Evolutionary conservation across 1,140 invertebrate genomes (phyloP).

Genomic region (Trichonephila clavipes): DNA sequence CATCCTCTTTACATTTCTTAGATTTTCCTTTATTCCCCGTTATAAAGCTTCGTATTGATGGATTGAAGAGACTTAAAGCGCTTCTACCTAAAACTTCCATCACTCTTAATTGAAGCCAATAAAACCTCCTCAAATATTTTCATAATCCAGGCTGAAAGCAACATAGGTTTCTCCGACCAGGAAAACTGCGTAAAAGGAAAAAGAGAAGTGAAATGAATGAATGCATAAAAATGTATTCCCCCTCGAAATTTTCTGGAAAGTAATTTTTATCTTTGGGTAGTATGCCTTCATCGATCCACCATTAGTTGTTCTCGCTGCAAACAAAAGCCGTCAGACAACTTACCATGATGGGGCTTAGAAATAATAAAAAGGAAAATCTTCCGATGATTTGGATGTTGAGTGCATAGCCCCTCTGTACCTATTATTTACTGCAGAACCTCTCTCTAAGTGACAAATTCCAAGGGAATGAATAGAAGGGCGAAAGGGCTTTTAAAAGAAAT

Average conservation of each 20-base stretch:
- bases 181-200: not conserved
- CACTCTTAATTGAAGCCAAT: constrained; percentile 60
- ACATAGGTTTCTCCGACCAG: not conserved
- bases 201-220: not conserved
- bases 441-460: constrained; percentile 62
- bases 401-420: not conserved
- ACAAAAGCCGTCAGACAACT: not conserved
- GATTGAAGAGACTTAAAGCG: constrained; percentile 14
- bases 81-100: constrained; percentile 2
- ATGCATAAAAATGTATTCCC: constrained; percentile 14
- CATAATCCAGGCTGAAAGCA: constrained; percentile 19
- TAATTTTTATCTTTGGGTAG: constrained; percentile 29
- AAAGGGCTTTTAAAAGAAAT: constrained; percentile 56
- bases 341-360: not conserved
- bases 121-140: constrained; percentile 39
- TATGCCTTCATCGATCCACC: constrained; percentile 13
- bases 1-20: not conserved
- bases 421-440: constrained; percentile 38
- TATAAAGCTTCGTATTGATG: not conserved
- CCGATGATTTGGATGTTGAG: constrained; percentile 46
- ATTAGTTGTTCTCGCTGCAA: constrained; percentile 11
- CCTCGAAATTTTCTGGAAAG: not conserved
- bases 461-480: not conserved
- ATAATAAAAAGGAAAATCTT: constrained; percentile 52
- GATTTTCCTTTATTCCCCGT: constrained; percentile 12